phyloP scores from a whole-genome alignment of 2,888 invertebrate genomes.

The Lagria hirta region DNA sequence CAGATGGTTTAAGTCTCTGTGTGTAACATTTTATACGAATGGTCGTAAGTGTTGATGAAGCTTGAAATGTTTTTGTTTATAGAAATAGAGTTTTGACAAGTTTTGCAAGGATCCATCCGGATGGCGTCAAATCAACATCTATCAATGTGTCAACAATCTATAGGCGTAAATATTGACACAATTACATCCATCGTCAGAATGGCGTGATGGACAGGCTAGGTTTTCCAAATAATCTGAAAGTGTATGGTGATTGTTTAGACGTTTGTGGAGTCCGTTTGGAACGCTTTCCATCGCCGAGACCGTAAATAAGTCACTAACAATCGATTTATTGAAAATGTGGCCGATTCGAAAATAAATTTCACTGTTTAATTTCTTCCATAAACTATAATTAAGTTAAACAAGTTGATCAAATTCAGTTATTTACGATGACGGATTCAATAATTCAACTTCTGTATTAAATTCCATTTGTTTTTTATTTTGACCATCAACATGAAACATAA shows the following conservation, averaged over 20 bases:
- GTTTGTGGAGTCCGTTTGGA: conserved; percentile 34
- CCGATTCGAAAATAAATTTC: conserved; percentile 43
- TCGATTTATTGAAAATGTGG: conserved; percentile 42
- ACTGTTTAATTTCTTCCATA: conserved; percentile 44
- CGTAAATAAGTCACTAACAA: conserved; percentile 42
- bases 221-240: conserved; percentile 42
- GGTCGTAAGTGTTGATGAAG: no score
- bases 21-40: no score
- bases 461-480: conserved; percentile 13
- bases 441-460: conserved; percentile 20
- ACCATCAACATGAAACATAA: conserved; percentile 14
- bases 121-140: conserved; percentile 38
- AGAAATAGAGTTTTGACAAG: conserved; percentile 9
- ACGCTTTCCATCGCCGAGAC: conserved; percentile 40
- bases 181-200: conserved; percentile 50
- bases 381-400: conserved; percentile 47
- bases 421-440: conserved; percentile 43
- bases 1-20: no score
- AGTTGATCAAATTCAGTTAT: conserved; percentile 43
- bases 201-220: conserved; percentile 41
- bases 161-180: conserved; percentile 53
- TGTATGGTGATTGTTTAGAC: conserved; percentile 33
- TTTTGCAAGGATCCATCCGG: conserved; percentile 11
- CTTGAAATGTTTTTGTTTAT: no score
- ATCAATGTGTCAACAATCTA: conserved; percentile 49